phyloP scores from a whole-genome alignment of 2,113 vertebrate genomes.

The Ibidorhyncha struthersii region DNA sequence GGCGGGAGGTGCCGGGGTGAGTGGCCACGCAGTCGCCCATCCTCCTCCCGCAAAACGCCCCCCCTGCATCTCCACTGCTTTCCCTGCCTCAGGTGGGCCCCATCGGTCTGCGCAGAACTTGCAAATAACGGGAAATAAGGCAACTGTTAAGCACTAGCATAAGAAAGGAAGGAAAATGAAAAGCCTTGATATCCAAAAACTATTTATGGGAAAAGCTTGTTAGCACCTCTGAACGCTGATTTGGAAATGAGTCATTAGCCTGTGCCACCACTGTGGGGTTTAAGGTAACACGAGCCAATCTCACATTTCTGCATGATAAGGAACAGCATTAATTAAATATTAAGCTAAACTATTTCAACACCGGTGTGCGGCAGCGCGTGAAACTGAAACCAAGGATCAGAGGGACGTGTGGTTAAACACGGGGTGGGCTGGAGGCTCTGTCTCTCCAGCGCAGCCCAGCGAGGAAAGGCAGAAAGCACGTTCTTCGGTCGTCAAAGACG shows the following conservation, averaged over 20 bases:
- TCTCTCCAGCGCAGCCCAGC: rapidly evolving
- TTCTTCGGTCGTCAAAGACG: background rate
- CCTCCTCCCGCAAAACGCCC: background rate
- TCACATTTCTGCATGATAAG: background rate
- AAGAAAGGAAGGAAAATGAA: background rate
- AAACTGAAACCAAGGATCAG: background rate
- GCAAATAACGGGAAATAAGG: background rate
- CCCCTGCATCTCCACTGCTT: background rate
- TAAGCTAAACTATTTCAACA: background rate
- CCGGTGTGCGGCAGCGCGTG: background rate
- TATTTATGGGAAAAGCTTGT: background rate
- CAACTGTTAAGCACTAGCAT: background rate
- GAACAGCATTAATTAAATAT: background rate
- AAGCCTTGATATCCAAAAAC: background rate
- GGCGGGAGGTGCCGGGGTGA: background rate
- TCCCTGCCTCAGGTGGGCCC: background rate
- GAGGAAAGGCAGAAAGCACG: background rate
- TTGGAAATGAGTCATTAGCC: background rate
- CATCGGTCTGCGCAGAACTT: background rate
- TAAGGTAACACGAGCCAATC: background rate
- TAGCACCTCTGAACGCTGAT: background rate
- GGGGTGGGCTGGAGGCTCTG: background rate
- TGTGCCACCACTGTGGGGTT: background rate
- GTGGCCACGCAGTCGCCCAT: rapidly evolving
- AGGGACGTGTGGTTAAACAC: background rate